phyloP scores from a whole-genome alignment of 2,113 vertebrate genomes.

The Corythornis madagascariensis region DNA sequence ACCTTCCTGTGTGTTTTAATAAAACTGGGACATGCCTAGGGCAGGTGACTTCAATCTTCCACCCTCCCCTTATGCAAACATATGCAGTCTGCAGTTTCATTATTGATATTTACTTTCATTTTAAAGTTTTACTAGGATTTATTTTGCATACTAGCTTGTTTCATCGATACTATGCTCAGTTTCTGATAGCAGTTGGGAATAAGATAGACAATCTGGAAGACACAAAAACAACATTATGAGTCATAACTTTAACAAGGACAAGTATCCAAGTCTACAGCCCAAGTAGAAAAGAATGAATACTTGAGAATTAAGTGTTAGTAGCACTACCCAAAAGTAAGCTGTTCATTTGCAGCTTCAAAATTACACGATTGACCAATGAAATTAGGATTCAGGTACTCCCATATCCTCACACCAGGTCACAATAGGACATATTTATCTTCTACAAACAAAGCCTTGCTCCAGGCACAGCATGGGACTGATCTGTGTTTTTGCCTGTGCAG shows the following conservation, averaged over 20 bases:
- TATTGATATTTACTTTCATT: not conserved
- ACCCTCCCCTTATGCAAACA: slow-evolving; percentile 4
- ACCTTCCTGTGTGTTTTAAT: not conserved
- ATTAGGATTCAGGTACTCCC: not conserved
- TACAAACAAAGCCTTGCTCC: not conserved
- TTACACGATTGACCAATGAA: not conserved
- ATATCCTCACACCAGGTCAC: not conserved
- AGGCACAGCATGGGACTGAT: not conserved
- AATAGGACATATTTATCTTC: not conserved
- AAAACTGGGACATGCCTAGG: not conserved
- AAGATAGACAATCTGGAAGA: not conserved
- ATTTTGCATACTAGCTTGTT: not conserved
- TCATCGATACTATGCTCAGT: not conserved
- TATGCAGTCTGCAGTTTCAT: not conserved
- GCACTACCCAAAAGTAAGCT: not conserved
- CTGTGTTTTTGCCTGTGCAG: not conserved
- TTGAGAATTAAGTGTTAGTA: not conserved
- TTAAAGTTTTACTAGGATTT: not conserved
- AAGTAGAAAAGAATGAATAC: not conserved
- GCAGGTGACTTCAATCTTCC: not conserved
- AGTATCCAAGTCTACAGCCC: not conserved
- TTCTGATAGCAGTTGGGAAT: not conserved
- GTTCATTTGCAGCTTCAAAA: not conserved
- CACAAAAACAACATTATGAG: not conserved
- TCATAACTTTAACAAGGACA: not conserved